These are phyloP conservation scores for Alligator mississippiensis DNA, from an alignment of 2,113 vertebrate genomes.

Conservation along the genomic window DNA sequence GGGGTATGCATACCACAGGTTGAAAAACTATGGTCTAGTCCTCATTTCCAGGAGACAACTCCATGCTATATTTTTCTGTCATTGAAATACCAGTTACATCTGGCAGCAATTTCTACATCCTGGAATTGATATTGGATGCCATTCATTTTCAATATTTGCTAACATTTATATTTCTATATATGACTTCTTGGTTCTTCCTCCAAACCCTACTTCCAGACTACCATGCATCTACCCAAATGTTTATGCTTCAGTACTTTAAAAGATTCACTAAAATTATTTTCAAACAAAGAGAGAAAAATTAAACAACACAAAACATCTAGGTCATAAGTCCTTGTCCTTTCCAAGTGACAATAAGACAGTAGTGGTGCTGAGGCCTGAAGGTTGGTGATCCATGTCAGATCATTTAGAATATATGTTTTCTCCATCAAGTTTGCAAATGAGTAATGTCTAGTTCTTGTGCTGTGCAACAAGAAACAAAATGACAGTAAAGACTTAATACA, in stretches of 20 bases:
- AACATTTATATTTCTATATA: neutral
- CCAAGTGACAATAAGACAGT: neutral
- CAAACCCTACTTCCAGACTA: slow-evolving; percentile 19
- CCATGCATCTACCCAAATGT: neutral
- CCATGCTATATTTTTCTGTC: too few species aligned
- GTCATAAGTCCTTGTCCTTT: neutral
- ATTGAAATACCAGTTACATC: too few species aligned
- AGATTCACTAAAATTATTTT: neutral
- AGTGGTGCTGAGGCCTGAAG: neutral
- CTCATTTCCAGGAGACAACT: too few species aligned
- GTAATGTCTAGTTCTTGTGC: too few species aligned
- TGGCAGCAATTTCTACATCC: too few species aligned
- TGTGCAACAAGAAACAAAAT: too few species aligned
- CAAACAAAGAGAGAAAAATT: neutral
- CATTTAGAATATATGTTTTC: neutral
- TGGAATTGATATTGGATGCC: neutral
- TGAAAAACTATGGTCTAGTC: too few species aligned
- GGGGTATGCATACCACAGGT: too few species aligned
- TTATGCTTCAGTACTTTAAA: neutral
- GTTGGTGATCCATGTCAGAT: neutral
- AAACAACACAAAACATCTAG: neutral
- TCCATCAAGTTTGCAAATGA: too few species aligned
- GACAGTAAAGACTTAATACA: neutral
- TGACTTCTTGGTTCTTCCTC: slow-evolving; percentile 28
- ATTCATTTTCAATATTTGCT: neutral